These are phyloP conservation scores for Graptemys geographica DNA, from an alignment of 2,797 vertebrate species.

Conservation along the genomic window DNA sequence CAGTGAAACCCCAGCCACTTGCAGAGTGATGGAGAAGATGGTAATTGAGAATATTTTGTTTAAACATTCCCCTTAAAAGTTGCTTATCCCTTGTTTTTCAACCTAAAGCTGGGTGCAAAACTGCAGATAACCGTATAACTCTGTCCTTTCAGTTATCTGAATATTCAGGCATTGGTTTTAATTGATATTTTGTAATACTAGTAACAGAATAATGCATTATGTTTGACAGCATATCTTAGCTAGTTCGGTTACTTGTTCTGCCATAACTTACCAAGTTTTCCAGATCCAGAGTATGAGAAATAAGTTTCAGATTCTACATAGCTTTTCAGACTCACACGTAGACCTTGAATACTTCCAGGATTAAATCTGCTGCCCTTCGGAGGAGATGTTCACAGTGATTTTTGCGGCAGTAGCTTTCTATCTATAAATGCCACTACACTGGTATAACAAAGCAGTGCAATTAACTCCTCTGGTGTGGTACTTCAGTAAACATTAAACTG, in stretches of 20 bases:
- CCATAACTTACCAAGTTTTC: conserved; percentile 32
- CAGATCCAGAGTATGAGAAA: conserved; percentile 20
- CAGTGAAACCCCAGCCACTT: not conserved
- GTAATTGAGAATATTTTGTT: conserved; percentile 10
- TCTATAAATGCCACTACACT: conserved; percentile 60
- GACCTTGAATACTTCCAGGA: conserved; percentile 36
- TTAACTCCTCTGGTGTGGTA: conserved; percentile 54
- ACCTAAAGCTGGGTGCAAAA: not conserved
- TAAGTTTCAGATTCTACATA: conserved; percentile 20
- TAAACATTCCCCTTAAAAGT: conserved; percentile 44
- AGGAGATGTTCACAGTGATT: conserved; percentile 23
- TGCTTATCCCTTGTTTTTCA: conserved; percentile 44
- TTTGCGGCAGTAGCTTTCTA: conserved; percentile 54
- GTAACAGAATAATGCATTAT: not conserved
- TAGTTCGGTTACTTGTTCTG: not conserved
- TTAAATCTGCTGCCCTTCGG: conserved; percentile 11
- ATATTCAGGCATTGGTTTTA: conserved; percentile 18
- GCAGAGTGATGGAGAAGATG: conserved; percentile 52
- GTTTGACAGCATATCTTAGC: conserved; percentile 34
- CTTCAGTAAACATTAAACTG: conserved; percentile 55
- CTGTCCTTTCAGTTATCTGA: conserved; percentile 7
- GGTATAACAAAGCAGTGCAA: conserved; percentile 40
- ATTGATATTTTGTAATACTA: conserved; percentile 16
- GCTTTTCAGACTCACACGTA: conserved; percentile 44
- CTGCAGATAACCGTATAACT: conserved; percentile 11